Base-by-base conservation (phyloP, 1,140 invertebrate species). In the Theocolax elegans region DNA sequence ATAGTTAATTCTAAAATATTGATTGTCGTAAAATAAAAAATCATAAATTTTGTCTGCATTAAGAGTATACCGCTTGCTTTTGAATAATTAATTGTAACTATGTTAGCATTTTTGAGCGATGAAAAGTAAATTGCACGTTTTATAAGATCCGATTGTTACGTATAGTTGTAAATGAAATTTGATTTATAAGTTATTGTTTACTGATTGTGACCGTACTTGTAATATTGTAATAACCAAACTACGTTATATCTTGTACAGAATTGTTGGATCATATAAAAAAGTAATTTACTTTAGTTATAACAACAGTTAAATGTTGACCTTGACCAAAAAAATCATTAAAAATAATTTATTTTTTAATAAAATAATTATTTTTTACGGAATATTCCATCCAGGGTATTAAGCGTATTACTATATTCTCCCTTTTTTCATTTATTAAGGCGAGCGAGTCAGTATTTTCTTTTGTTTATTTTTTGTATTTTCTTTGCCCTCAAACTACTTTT, bases 391-490 rank as follows among this genome's bases (percentile, higher is more conserved):
- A 64, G 62, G 40, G 25, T 71, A 56, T 63, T 35, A 60, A 59
- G 40, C 12, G 58, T 70, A 64, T 70, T 63, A 29, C 46, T 46
- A 68, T 56, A 10, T 40, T n/a, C n/a, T n/a, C n/a, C n/a, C n/a
- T 56, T 54, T 65, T 54, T 71, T 56, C 17, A 38, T 35, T 67
- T 44, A 19, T 65, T 59, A 60, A 71, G 62, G 46, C 44, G 27
- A 65, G 19, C 54, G 51, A 70, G 62, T 59, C 69, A 71, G 69
- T 71, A 71, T 71, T 71, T 71, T 65, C 25, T 53, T 51, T 65
- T 58, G 27, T 70, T 67, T 60, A 67, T 25, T 62, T 49, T 71
- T 71, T 71, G 46, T 54, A 64, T 59, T 65, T 65, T 51, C 25
- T 58, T 21, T 27, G 2, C 23, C 56, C 40, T 21, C 54, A 53